A percentile compares a stretch with the other conserved stretches of the same genome.
phyloP scores from a whole-genome alignment of 2,888 invertebrate genomes.

The Candidula unifasciata region DNA sequence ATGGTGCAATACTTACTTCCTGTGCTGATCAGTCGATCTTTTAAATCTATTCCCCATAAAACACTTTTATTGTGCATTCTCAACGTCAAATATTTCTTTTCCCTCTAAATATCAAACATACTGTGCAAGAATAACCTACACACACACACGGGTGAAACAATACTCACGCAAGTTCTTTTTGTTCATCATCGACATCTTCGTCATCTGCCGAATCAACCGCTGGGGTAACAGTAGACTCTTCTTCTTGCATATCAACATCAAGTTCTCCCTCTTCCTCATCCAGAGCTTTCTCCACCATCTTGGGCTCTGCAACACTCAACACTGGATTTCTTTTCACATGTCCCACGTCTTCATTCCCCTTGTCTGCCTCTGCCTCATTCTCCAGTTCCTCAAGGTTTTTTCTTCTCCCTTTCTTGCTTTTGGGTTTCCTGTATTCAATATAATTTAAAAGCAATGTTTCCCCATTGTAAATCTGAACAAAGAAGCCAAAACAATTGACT shows the following conservation, averaged over 20 bases:
- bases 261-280: conserved; percentile 28
- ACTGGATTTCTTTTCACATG: conserved; percentile 37
- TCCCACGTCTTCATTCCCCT: conserved; percentile 7
- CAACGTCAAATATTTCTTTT: too few species aligned
- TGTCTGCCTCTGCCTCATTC: conserved; percentile 34
- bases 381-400: neutral
- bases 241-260: conserved; percentile 9
- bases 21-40: too few species aligned
- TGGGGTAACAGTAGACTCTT: conserved; percentile 14
- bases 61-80: too few species aligned
- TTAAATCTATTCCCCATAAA: too few species aligned
- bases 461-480: too few species aligned
- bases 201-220: conserved; percentile 46
- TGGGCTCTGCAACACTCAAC: conserved; percentile 33
- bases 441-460: too few species aligned
- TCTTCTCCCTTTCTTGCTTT: conserved; percentile 13
- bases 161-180: conserved; percentile 44
- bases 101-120: too few species aligned
- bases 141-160: neutral
- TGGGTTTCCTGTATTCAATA: neutral
- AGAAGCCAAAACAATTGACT: too few species aligned
- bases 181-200: conserved; percentile 35
- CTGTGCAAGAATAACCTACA: neutral
- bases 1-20: too few species aligned
- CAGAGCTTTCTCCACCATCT: conserved; percentile 14